A percentile compares a stretch with the other conserved stretches of the same genome.
Conservation (phyloP, 2,797 vertebrate genomes). For the Discoglossus pictus region DNA sequence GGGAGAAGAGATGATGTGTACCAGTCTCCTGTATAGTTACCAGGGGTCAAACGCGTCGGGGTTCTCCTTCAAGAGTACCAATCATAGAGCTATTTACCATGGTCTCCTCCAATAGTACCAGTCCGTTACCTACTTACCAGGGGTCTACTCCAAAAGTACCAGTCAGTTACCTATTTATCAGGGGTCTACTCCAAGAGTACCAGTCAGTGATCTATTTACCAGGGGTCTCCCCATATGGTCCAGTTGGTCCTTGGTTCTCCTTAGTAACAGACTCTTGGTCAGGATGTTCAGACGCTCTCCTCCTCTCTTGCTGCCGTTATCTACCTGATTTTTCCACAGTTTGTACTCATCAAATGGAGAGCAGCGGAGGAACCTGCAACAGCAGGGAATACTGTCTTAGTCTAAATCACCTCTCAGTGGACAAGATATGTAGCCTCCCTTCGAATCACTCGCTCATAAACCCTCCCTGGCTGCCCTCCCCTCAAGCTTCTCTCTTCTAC, state of each 20-base stretch:
- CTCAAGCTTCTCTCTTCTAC: too few species aligned
- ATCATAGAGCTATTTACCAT: too few species aligned
- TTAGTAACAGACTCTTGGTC: conserved; percentile 83
- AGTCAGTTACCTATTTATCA: conserved; percentile 70
- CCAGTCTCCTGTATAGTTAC: too few species aligned
- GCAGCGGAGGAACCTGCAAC: conserved; percentile 86
- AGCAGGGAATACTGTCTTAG: background rate
- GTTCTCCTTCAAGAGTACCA: too few species aligned
- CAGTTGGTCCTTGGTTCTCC: conserved; percentile 85
- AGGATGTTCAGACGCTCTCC: conserved; percentile 88
- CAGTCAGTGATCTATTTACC: conserved; percentile 65
- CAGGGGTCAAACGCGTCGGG: too few species aligned
- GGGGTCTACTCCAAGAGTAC: conserved; percentile 80
- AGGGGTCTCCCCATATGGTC: conserved; percentile 84
- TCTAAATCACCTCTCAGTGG: too few species aligned
- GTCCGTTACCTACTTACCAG: too few species aligned
- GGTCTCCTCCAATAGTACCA: too few species aligned
- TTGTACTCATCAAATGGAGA: conserved; percentile 91
- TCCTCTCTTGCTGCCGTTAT: conserved; percentile 89
- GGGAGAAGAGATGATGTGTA: too few species aligned
- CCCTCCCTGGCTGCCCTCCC: too few species aligned
- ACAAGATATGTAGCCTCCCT: too few species aligned
- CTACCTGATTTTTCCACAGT: conserved; percentile 93
- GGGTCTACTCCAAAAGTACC: background rate
- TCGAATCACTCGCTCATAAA: too few species aligned